Percentiles rank a stretch among this genome's conserved stretches.
Evolutionary conservation across 1,140 invertebrate species (phyloP).

Genomic region (Meloidogyne floridensis): DNA sequence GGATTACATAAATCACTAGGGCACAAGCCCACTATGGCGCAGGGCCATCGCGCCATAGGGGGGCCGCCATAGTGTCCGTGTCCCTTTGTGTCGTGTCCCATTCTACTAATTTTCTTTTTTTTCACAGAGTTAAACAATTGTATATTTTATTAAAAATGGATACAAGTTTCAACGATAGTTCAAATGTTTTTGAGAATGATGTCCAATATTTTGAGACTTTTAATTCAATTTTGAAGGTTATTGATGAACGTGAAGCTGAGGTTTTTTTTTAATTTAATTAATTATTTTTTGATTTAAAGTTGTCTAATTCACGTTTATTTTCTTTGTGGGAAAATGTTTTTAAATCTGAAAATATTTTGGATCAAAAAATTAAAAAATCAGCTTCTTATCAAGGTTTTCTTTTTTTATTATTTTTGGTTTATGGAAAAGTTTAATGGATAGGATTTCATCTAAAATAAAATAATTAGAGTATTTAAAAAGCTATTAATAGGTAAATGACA

Average conservation of each 20-base stretch:
- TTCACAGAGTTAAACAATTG: neutral
- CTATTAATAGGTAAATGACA: no score
- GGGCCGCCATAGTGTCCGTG: no score
- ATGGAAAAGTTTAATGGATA: no score
- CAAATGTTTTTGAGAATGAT: neutral
- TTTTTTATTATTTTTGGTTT: neutral
- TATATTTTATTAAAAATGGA: neutral
- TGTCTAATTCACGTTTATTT: neutral
- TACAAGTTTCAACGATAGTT: neutral
- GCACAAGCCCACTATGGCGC: no score
- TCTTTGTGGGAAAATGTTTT: neutral
- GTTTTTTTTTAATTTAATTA: neutral
- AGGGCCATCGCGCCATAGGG: no score
- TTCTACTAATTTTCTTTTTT: no score
- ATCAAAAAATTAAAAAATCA: slow-evolving; percentile 5
- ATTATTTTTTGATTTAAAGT: neutral
- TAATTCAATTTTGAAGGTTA: neutral
- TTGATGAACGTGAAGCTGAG: neutral
- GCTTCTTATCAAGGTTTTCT: neutral
- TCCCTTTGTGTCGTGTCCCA: no score
- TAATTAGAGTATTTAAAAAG: no score
- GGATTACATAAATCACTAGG: no score
- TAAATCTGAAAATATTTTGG: neutral
- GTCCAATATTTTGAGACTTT: neutral
- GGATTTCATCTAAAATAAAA: no score